Evolutionary conservation across 2,888 invertebrate species (phyloP).

Genomic region (Macrosoma leucophasiata): DNA sequence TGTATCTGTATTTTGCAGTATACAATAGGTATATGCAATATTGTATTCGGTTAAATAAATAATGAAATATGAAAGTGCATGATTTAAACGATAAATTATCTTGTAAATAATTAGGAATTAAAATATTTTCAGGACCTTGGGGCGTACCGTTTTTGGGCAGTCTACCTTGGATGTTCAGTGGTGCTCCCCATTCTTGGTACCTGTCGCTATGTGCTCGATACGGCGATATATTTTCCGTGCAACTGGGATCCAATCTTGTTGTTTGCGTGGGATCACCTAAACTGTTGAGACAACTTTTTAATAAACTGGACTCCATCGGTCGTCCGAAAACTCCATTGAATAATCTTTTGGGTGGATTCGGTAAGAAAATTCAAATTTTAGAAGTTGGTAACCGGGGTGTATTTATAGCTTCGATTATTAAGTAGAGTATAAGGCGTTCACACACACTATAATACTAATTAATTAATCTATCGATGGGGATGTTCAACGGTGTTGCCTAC

Average conservation of each 20-base stretch:
- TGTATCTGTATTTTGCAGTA: too few species aligned
- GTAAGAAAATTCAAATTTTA: constrained; percentile 74
- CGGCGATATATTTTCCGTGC: constrained; percentile 84
- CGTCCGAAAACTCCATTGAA: constrained; percentile 87
- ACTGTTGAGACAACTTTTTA: constrained; percentile 84
- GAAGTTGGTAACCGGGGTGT: too few species aligned
- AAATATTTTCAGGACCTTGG: constrained; percentile 82
- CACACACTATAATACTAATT: too few species aligned
- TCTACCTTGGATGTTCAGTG: constrained; percentile 81
- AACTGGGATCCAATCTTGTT: constrained; percentile 83
- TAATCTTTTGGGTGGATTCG: constrained; percentile 85
- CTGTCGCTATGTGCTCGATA: constrained; percentile 82
- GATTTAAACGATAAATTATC: too few species aligned
- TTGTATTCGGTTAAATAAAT: too few species aligned
- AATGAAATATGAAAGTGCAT: too few species aligned
- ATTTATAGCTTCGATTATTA: too few species aligned
- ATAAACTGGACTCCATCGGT: constrained; percentile 85
- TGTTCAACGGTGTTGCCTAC: too few species aligned
- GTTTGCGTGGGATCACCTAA: constrained; percentile 87
- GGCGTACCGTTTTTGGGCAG: constrained; percentile 87
- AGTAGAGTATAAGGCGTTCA: too few species aligned
- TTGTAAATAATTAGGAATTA: too few species aligned
- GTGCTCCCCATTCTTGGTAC: constrained; percentile 84
- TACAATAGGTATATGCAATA: too few species aligned
- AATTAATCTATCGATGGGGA: too few species aligned